A percentile compares a stretch with the other conserved stretches of the same genome.
phyloP scores from a whole-genome alignment of 1,140 invertebrate species.

The Thrips palmi region DNA sequence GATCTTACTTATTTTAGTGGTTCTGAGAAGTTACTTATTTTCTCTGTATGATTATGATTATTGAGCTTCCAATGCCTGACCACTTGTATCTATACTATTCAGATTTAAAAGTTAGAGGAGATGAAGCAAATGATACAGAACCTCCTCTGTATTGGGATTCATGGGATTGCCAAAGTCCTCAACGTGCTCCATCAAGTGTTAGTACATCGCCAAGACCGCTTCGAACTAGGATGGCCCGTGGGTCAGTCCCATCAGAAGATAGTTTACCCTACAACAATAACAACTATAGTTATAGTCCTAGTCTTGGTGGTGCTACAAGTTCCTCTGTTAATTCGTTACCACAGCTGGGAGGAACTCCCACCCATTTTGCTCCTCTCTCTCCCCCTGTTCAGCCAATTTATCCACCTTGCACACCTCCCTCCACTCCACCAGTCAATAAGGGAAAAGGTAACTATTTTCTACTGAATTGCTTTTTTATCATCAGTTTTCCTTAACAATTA shows the following conservation, averaged over 20 bases:
- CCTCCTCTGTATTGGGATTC: conserved; percentile 80
- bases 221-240: conserved; percentile 28
- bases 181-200: conserved; percentile 23
- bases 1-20: conserved; percentile 11
- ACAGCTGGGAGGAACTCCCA: too few species aligned
- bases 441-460: conserved; percentile 24
- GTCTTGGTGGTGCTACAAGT: too few species aligned
- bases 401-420: conserved; percentile 32
- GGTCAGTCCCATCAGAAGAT: conserved; percentile 40
- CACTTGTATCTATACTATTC: conserved; percentile 11
- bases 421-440: conserved; percentile 33
- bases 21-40: conserved; percentile 9
- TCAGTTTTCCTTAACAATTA: background rate
- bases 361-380: conserved; percentile 21
- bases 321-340: too few species aligned
- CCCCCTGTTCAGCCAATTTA: conserved; percentile 21
- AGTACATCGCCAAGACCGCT: conserved; percentile 36
- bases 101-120: conserved; percentile 41
- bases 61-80: background rate
- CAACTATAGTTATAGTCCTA: conserved; percentile 22
- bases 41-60: background rate
- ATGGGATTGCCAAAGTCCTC: conserved; percentile 51
- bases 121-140: conserved; percentile 33
- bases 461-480: too few species aligned
- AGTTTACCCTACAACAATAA: conserved; percentile 30